Evolutionary conservation across 2,888 invertebrate genomes (phyloP).

Genomic region (Erebia palarica): DNA sequence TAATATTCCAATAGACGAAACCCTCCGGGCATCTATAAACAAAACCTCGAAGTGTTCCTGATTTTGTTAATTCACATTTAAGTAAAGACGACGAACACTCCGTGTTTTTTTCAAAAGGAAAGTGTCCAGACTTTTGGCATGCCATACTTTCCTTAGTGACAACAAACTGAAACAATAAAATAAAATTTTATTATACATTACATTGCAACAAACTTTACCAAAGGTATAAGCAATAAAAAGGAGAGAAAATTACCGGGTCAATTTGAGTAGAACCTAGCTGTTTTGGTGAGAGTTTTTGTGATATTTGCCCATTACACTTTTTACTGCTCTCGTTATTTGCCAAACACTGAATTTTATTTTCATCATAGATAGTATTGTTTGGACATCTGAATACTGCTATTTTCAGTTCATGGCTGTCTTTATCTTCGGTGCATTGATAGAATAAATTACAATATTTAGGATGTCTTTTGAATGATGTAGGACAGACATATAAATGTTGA

Average conservation of each 20-base stretch:
- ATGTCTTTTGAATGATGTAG: constrained; percentile 91
- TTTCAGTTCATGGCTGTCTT: constrained; percentile 86
- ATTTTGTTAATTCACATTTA: constrained; percentile 83
- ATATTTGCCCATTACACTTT: constrained; percentile 82
- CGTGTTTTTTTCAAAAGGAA: constrained; percentile 84
- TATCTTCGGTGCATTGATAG: constrained; percentile 89
- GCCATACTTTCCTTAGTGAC: constrained; percentile 78
- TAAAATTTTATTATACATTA: background rate
- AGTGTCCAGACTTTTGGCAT: constrained; percentile 87
- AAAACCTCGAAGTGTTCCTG: constrained; percentile 84
- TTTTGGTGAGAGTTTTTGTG: constrained; percentile 80
- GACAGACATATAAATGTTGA: constrained; percentile 89
- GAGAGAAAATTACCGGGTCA: constrained; percentile 79
- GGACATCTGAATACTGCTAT: constrained; percentile 89
- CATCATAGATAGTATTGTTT: constrained; percentile 89
- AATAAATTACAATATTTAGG: constrained; percentile 92
- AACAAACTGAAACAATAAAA: constrained; percentile 81
- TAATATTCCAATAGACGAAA: constrained; percentile 89
- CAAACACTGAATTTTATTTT: constrained; percentile 87
- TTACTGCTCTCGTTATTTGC: constrained; percentile 82
- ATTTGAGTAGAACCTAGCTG: constrained; percentile 73
- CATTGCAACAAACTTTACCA: background rate
- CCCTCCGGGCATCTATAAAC: constrained; percentile 90
- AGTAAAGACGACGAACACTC: constrained; percentile 88
- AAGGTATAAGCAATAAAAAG: background rate